Evolutionary conservation across 2,888 invertebrate genomes (phyloP), one percentile per base, ranked within the genome.

Genomic region (Thereva unica): DNA sequence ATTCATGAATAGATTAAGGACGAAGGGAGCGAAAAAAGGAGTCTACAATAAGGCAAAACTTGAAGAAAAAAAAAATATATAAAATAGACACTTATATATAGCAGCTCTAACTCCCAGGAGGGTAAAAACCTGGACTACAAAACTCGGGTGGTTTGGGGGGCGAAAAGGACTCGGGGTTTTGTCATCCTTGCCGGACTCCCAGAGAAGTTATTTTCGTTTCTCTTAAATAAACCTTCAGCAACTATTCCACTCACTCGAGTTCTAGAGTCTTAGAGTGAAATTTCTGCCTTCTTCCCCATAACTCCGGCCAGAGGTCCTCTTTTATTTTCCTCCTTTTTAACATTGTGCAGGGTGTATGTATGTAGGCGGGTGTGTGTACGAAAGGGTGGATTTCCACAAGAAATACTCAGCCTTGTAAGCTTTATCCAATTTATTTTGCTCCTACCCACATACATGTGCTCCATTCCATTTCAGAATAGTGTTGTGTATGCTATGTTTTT

Each of bases 1-100:
- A 61, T 61, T 61, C 61, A 61, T 61, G 61, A 61, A 61, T 61
- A 61, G 61, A 61, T 61, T 61, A 61, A 61, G 41, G 41, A 50
- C 23, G 23, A 23, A 41, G 40, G n/a, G 50, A 40, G 9, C 7
- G 34, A 41, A 49, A 49, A 44, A 35, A 40, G 23, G 35, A 12
- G 50, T 23, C 50, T 34, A 5, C 23, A 23, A 3, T 5, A 8
- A 47, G 47, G 47, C 38, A 37, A 6, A 37, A 12, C 37, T 37
- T 12, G 37, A 37, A 41, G n/a, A 40, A 49, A 40, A 35, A n/a
- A 4, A 4, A 50, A 49, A 61, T 41, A 34, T 41, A 23, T 35
- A 7, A n/a, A 38, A 45, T 40, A 45, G 50, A 59, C 35, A 50
- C 23, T 40, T 50, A 23, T 23, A 23, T 23, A 23, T 23, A 23